These are phyloP conservation scores for Nyctibius bracteatus DNA, from an alignment of 2,113 vertebrate genomes.

Conservation along the genomic window DNA sequence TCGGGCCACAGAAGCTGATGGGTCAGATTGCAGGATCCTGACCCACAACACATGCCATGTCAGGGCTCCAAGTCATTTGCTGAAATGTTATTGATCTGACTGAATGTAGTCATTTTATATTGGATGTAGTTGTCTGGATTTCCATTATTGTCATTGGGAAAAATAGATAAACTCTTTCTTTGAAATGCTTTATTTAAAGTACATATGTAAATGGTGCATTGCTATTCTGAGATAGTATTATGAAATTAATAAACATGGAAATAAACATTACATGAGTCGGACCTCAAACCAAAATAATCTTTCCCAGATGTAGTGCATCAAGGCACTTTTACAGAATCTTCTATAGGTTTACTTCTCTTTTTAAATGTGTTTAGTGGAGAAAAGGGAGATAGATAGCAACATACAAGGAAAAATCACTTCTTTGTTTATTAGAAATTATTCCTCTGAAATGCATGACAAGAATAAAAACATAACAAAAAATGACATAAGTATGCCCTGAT, in stretches of 20 bases:
- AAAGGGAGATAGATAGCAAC: background rate
- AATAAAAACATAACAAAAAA: background rate
- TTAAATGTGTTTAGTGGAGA: background rate
- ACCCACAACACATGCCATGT: background rate
- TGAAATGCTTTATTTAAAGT: background rate
- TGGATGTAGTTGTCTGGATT: background rate
- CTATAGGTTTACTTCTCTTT: background rate
- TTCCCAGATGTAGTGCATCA: accelerated
- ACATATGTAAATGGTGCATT: accelerated
- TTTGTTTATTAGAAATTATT: background rate
- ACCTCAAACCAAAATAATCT: background rate
- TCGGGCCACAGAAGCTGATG: background rate
- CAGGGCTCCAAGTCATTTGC: background rate
- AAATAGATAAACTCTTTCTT: background rate
- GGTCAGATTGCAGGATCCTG: background rate
- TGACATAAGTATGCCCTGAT: background rate
- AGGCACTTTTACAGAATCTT: background rate
- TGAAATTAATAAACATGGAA: background rate
- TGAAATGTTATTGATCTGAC: background rate
- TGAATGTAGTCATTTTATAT: background rate
- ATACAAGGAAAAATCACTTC: background rate
- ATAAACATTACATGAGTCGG: background rate
- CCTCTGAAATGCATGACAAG: background rate
- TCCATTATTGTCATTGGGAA: background rate
- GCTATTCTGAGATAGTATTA: background rate